Base-by-base conservation (phyloP, 2,113 vertebrate genomes). In the Sylvia atricapilla region DNA sequence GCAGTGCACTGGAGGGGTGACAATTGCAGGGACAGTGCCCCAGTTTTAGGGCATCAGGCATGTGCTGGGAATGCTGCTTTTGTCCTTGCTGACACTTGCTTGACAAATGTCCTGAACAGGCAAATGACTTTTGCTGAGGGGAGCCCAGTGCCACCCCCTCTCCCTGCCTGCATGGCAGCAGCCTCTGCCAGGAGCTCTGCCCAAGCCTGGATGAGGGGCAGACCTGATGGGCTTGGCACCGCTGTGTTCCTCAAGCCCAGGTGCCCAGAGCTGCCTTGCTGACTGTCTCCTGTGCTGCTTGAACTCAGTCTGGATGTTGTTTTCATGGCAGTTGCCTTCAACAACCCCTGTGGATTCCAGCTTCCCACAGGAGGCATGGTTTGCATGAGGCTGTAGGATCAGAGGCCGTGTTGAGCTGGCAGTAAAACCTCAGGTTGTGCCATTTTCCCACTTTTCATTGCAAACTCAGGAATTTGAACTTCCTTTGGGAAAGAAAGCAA, bases 201-300 rank as follows among this genome's bases (percentile, higher is more conserved):
- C 28, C 2, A 4, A 13, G 33, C n/a, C 46, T 35, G 50, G 43
- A 4, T 2, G 4, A 22, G 37, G 21, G 18, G 37, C 84, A 53
- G 23, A 19, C 4, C 37, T 35, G 74, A 15, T 58, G 27, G 2
- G 4, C 49, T 16, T 53, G 18, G n/a, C n/a, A 8, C 13, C 20
- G 3, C 63, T 1, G 3, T 31, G n/a, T 2, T 33, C 20, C 46
- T 52, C 15, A 30, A 55, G 47, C 12, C 3, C 11, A 13, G 73
- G 27, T 59, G 53, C 64, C 60, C 21, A 1, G 0, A 24, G 68
- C 35, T 15, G 5, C 77, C 72, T 37, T 0, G 0, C 46, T 4
- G 60, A 7, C 10, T 4, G 0, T 3, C n/a, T 53, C 10, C 64
- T 2, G 3, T 4, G 6, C 83, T 31, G 39, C 56, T 21, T 0